These are phyloP conservation scores for Drosophila peninsularis DNA, from an alignment of 2,888 invertebrate species.

Conservation along the genomic window DNA sequence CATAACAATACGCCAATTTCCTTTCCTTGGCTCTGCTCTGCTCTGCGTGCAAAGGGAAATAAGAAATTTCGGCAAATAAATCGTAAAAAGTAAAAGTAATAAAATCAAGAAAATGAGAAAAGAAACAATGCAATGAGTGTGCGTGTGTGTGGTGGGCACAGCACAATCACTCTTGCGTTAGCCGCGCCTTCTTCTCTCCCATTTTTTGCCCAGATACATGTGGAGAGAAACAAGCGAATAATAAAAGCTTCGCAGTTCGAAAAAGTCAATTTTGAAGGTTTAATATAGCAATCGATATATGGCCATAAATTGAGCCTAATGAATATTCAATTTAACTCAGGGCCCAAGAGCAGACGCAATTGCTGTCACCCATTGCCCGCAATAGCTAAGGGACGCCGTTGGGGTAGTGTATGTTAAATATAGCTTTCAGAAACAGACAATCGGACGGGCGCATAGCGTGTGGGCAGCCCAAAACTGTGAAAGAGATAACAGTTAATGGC, in stretches of 20 bases:
- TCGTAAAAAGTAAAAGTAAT: conserved; percentile 80
- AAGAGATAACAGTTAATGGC: conserved; percentile 61
- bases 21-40: conserved; percentile 30
- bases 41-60: conserved; percentile 59
- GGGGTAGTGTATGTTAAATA: conserved; percentile 28
- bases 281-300: conserved; percentile 37
- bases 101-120: conserved; percentile 78
- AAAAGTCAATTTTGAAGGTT: conserved; percentile 41
- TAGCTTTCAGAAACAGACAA: conserved; percentile 34
- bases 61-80: conserved; percentile 79
- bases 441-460: conserved; percentile 4
- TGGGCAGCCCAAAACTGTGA: conserved; percentile 29
- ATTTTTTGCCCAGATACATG: conserved; percentile 15
- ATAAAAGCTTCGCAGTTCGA: conserved; percentile 7
- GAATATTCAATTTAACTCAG: conserved; percentile 47
- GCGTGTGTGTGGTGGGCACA: conserved; percentile 1
- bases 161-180: conserved; percentile 22
- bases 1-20: conserved; percentile 62
- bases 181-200: conserved; percentile 12
- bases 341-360: neutral
- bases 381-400: neutral
- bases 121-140: conserved; percentile 29
- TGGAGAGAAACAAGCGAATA: conserved; percentile 9
- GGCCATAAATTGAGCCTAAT: conserved; percentile 43
- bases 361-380: neutral